Base-by-base conservation (phyloP, 2,797 vertebrate species). In the Danio choprae region DNA sequence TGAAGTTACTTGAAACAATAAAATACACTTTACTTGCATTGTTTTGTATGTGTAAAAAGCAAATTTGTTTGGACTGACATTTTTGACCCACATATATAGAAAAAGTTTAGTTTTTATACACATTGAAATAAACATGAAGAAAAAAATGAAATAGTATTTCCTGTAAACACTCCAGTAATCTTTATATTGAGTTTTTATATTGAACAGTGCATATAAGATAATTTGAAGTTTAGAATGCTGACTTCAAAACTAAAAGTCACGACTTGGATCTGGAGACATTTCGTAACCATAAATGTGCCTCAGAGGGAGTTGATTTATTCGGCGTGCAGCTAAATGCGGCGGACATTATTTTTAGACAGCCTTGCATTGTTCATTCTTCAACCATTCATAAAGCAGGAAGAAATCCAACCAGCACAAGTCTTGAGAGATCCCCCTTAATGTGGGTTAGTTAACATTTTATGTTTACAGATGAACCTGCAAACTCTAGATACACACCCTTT, bases 301-400 rank as follows among this genome's bases (percentile, higher is more conserved):
- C 58, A 50, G 16, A 6, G 22, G 58, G 58, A 50, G 44, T 10
- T 51, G 59, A 51, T 51, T 63, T 50, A 62, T 60, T 74, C 41
- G 62, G 73, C 29, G 36, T 63, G 59, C 46, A 20, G 59, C 58
- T 74, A 38, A 74, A 74, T 41, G 73, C 13, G 5, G 44, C 29
- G 13, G 51, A 41, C 36, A 38, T 62, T 74, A 65, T 55, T 55
- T 76, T 64, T 76, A 76, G 59, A 43, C 74, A 55, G 40, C 20
- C 48, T 65, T 36, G 5, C 60, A 55, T 65, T 76, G 60, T 76
- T 55, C 60, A 29, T 51, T 65, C 74, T 41, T 43, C 13, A 44
- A 55, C 74, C 60, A 65, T 75, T 75, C 20, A 56, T 43, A 13
- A 56, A 56, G 53, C 50, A 56, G 41, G 51, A 67, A 77, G 53